These are phyloP conservation scores for Anser brachyrhynchus DNA, from an alignment of 2,113 vertebrate genomes.

Conservation along the genomic window DNA sequence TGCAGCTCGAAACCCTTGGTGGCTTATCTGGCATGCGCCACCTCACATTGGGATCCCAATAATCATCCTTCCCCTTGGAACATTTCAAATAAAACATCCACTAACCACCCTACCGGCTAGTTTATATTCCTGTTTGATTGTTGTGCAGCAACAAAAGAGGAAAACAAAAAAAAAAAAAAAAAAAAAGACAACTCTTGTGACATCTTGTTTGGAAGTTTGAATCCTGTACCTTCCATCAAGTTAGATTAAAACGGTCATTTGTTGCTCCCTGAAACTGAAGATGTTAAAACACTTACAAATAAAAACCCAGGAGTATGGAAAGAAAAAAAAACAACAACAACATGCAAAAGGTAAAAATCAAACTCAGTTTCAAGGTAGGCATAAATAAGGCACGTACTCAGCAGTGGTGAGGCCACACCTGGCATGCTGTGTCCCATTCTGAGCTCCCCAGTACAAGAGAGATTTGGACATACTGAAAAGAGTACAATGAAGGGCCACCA, in stretches of 20 bases:
- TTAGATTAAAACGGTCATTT: neutral
- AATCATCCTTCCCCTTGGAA: neutral
- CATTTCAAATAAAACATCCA: neutral
- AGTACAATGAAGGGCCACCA: too few species aligned
- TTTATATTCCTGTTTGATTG: neutral
- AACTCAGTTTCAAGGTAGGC: neutral
- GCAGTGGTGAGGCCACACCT: too few species aligned
- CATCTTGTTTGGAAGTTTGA: neutral
- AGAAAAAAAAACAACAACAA: too few species aligned
- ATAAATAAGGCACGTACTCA: neutral
- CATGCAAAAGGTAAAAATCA: neutral
- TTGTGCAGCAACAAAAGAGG: neutral
- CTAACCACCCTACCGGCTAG: neutral
- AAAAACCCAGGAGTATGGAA: neutral
- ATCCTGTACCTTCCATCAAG: neutral
- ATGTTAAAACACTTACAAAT: neutral
- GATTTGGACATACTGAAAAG: too few species aligned
- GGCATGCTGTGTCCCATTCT: too few species aligned
- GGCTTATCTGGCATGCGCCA: neutral
- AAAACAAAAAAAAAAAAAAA: neutral
- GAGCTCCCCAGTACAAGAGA: too few species aligned
- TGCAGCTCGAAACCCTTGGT: rapidly evolving
- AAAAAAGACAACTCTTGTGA: neutral
- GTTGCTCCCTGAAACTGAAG: neutral
- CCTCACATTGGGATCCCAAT: rapidly evolving